Percentiles rank a stretch among this genome's conserved stretches.
phyloP scores from a whole-genome alignment of 2,113 vertebrate genomes.

The Podiceps cristatus region DNA sequence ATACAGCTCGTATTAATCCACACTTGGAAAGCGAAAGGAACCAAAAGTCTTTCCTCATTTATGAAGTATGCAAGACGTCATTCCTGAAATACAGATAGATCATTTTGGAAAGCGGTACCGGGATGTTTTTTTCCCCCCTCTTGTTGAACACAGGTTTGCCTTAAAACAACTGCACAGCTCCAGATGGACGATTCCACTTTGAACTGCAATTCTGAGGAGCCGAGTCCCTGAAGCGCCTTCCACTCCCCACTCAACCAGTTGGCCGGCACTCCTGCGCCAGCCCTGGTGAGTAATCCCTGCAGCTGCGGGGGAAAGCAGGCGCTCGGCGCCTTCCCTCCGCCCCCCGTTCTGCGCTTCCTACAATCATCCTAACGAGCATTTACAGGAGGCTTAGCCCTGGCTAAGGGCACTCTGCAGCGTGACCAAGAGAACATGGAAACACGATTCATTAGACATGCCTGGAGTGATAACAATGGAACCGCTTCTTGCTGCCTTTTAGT shows the following conservation, averaged over 20 bases:
- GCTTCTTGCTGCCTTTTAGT: slow-evolving; percentile 60
- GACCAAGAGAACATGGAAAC: slow-evolving; percentile 64
- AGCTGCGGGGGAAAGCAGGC: slow-evolving; percentile 31
- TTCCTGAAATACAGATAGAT: background rate
- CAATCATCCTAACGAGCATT: slow-evolving; percentile 44
- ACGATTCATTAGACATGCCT: slow-evolving; percentile 57
- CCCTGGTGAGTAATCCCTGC: background rate
- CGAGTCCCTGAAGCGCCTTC: background rate
- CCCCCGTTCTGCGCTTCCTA: background rate
- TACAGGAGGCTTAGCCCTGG: slow-evolving; percentile 53
- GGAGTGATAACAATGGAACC: slow-evolving; percentile 29
- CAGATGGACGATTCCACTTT: too few relatives aligned
- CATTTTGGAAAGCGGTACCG: background rate
- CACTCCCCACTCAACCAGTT: background rate
- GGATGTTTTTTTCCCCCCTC: background rate
- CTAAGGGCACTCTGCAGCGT: slow-evolving; percentile 43
- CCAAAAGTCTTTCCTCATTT: background rate
- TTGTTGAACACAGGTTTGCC: background rate
- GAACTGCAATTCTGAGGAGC: background rate
- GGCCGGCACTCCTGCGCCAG: background rate
- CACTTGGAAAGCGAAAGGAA: background rate
- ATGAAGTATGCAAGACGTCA: background rate
- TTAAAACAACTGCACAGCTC: background rate
- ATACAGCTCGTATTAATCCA: background rate
- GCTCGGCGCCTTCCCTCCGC: background rate